These are phyloP conservation scores for Hoplodrina ambigua DNA, from an alignment of 2,888 invertebrate species.

Conservation along the genomic window DNA sequence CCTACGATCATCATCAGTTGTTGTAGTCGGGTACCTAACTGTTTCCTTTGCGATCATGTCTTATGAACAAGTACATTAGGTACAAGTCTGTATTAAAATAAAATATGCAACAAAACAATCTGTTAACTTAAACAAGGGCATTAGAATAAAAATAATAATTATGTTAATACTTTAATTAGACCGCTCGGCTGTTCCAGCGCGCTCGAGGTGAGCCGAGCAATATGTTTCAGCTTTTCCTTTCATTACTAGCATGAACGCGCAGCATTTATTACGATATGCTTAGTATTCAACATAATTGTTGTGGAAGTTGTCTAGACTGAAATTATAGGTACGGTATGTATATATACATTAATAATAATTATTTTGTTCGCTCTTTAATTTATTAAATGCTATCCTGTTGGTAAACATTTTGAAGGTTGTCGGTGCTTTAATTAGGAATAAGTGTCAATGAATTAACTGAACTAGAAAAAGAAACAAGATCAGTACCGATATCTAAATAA, in stretches of 20 bases:
- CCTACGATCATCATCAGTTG: too few species aligned
- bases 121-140: neutral
- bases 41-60: too few species aligned
- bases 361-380: conserved; percentile 17
- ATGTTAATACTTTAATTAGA: conserved; percentile 25
- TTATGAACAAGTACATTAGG: too few species aligned
- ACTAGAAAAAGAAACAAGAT: neutral
- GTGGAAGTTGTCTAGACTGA: conserved; percentile 31
- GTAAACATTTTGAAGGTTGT: conserved; percentile 7
- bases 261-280: conserved; percentile 10
- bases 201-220: neutral
- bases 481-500: neutral
- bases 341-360: conserved; percentile 20
- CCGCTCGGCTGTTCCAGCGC: neutral
- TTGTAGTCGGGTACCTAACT: too few species aligned
- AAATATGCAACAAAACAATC: neutral
- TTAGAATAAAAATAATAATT: conserved; percentile 15
- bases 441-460: neutral
- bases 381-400: conserved; percentile 11
- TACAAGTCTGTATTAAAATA: too few species aligned
- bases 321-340: conserved; percentile 4
- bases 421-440: neutral
- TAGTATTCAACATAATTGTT: conserved; percentile 29
- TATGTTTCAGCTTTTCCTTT: conserved; percentile 10
- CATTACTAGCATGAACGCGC: neutral